These are phyloP conservation scores for Enteromius unitaeniatus DNA, from an alignment of 2,797 vertebrate species.

Conservation along the genomic window DNA sequence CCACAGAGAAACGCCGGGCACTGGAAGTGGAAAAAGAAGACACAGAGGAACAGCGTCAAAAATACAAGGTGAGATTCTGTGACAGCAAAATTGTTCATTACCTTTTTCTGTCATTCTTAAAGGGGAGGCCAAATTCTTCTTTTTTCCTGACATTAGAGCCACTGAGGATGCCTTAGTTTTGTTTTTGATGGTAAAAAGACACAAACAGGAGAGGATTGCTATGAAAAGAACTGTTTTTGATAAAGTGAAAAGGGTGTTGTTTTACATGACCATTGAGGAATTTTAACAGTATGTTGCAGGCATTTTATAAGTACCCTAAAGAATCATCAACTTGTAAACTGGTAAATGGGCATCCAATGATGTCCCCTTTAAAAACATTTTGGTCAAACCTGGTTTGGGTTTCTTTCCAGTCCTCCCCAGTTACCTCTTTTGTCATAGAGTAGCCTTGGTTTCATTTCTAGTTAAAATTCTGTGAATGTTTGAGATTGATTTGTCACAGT, in stretches of 20 bases:
- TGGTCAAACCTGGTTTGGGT: not conserved
- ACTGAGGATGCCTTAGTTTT: too few relatives aligned
- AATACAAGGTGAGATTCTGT: constrained; percentile 88
- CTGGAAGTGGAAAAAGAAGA: constrained; percentile 99
- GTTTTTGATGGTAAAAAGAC: too few relatives aligned
- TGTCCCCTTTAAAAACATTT: not conserved
- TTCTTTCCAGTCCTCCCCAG: not conserved
- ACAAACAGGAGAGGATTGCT: too few relatives aligned
- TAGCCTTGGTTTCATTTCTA: not conserved
- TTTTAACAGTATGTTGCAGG: too few relatives aligned
- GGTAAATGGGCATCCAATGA: too few relatives aligned
- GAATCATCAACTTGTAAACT: too few relatives aligned
- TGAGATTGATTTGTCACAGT: constrained; percentile 10
- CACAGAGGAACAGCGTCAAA: constrained; percentile 96
- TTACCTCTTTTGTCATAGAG: not conserved
- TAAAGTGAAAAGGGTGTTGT: too few relatives aligned
- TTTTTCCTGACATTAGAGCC: too few relatives aligned
- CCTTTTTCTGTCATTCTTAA: constrained; percentile 4
- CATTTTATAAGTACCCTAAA: too few relatives aligned
- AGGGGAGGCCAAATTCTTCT: not conserved
- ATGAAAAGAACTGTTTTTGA: too few relatives aligned
- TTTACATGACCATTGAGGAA: too few relatives aligned
- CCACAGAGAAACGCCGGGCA: constrained; percentile 94
- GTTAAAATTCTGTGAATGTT: constrained; percentile 24
- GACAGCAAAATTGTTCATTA: not conserved